These are phyloP conservation scores for Gastrophryne carolinensis DNA, from an alignment of 2,797 vertebrate genomes.

Conservation along the genomic window DNA sequence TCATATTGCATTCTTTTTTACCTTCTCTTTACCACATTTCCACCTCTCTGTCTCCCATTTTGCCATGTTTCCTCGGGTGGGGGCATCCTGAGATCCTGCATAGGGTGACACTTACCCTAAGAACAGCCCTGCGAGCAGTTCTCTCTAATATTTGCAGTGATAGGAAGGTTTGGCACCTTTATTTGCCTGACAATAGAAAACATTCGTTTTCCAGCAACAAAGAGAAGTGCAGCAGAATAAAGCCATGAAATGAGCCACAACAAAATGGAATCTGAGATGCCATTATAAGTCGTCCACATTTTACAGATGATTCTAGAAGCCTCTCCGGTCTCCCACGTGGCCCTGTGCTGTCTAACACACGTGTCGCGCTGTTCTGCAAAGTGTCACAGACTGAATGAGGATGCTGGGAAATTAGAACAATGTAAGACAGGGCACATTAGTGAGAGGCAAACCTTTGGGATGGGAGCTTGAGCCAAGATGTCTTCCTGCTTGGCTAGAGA, in stretches of 20 bases:
- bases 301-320: neutral
- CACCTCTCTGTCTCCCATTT: no score
- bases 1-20: no score
- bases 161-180: no score
- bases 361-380: constrained; percentile 19
- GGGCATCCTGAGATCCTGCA: no score
- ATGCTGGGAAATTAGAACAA: constrained; percentile 17
- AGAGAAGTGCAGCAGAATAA: neutral
- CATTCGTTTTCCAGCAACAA: no score
- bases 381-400: constrained; percentile 32
- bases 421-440: constrained; percentile 13
- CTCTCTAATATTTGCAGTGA: no score
- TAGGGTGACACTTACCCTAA: no score
- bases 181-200: no score
- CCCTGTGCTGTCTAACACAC: constrained; percentile 10
- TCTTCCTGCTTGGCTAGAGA: constrained; percentile 32
- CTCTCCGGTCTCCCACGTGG: neutral
- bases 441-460: constrained; percentile 24
- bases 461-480: constrained; percentile 24
- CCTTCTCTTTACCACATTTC: no score
- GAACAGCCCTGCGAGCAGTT: no score
- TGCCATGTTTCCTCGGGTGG: no score
- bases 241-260: neutral
- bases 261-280: neutral
- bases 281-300: neutral